Evolutionary conservation across 2,888 invertebrate species (phyloP).

Genomic region (Cryptosula pallasiana): DNA sequence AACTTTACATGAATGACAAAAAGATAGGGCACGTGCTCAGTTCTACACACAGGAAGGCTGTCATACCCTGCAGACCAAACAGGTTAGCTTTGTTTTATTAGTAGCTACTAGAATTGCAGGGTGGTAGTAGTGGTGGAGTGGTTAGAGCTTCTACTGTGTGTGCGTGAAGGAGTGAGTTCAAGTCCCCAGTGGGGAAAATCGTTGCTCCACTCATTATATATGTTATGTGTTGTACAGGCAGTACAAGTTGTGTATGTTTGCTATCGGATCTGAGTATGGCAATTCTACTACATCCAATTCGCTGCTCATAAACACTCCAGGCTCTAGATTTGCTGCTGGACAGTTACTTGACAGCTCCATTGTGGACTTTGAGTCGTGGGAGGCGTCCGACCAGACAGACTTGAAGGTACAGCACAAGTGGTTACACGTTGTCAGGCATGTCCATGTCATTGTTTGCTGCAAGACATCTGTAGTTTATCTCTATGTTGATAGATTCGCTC

Average conservation of each 20-base stretch:
- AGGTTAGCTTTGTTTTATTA: conserved; percentile 38
- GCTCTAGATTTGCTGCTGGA: conserved; percentile 15
- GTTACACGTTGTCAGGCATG: no score
- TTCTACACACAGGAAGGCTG: conserved; percentile 47
- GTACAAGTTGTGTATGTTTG: conserved; percentile 47
- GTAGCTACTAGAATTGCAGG: no score
- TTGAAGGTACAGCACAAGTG: no score
- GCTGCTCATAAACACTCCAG: conserved; percentile 39
- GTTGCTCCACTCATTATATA: no score
- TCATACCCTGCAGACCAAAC: conserved; percentile 49
- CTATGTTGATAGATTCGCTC: background rate
- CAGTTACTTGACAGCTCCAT: conserved; percentile 12
- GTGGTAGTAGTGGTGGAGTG: no score
- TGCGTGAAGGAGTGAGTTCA: no score
- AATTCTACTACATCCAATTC: conserved; percentile 47
- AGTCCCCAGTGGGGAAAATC: no score
- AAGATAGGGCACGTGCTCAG: conserved; percentile 48
- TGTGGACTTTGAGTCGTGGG: conserved; percentile 24
- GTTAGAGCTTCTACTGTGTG: no score
- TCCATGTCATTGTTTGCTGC: no score
- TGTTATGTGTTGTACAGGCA: no score
- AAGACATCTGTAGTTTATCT: no score
- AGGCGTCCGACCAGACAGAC: conserved; percentile 22
- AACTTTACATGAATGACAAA: conserved; percentile 51
- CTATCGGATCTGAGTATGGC: conserved; percentile 40